These are phyloP conservation scores for Omphaloscelis lunosa DNA, from an alignment of 2,888 invertebrate species.

Conservation along the genomic window DNA sequence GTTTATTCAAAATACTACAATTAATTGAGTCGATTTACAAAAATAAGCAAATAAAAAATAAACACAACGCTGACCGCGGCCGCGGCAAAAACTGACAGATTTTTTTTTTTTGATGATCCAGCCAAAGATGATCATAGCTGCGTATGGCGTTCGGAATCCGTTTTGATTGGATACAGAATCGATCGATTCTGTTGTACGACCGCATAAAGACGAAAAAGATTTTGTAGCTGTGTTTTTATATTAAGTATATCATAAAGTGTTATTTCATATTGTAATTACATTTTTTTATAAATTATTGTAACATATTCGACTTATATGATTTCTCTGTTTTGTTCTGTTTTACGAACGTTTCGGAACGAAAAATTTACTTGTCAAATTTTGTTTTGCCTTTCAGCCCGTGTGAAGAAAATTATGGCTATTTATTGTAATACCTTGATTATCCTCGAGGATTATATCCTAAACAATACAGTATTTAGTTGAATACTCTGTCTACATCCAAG, in stretches of 20 bases:
- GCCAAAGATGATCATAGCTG: no score
- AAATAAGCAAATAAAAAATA: neutral
- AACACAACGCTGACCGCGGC: conserved; percentile 30
- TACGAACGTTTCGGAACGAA: conserved; percentile 62
- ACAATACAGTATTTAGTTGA: conserved; percentile 61
- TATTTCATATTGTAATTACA: neutral
- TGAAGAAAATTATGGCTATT: conserved; percentile 67
- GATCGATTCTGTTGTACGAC: neutral
- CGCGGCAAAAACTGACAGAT: neutral
- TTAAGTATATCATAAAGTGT: neutral
- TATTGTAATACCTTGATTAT: conserved; percentile 58
- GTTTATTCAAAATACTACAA: conserved; percentile 1
- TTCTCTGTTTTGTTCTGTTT: neutral
- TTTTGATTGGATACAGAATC: neutral
- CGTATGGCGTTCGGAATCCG: conserved; percentile 2
- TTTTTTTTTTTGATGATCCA: neutral
- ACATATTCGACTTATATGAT: neutral
- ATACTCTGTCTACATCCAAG: conserved; percentile 34
- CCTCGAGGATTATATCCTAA: conserved; percentile 58
- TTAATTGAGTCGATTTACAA: neutral
- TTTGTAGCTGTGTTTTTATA: no score
- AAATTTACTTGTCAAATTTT: conserved; percentile 71
- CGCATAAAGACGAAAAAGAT: neutral
- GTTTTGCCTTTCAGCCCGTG: conserved; percentile 66
- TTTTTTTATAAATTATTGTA: neutral